Base-by-base conservation (phyloP, 2,888 invertebrate genomes). In the Drosophila leonis region DNA sequence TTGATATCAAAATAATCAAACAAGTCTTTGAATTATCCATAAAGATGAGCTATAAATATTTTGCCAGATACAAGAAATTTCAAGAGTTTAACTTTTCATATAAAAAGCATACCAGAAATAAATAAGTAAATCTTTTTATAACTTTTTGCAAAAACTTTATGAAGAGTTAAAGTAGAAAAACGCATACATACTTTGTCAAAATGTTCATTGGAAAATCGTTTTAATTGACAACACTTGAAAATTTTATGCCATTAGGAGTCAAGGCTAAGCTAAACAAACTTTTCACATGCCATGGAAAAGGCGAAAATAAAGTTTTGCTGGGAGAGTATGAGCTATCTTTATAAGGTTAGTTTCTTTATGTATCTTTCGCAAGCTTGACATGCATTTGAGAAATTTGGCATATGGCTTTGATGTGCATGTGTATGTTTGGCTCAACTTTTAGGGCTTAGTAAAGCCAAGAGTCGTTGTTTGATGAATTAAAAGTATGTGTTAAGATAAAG, bases 1-100 rank as follows among this genome's bases (percentile, higher is more conserved):
- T 70, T 67, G 46, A 69, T 81, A 67, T 54, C 51, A 44, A 57
- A 65, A 75, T 82, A 78, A 87, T 78, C 79, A 60, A 61, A 61
- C 33, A 42, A 63, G 24, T 66, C 65, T 54, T 64, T 64, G 66
- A 60, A 48, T 64, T n/a, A 29, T 46, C 52, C 24, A 62, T n/a
- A 31, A 39, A 51, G 67, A 66, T 52, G 31, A 24, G 44, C 44
- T 31, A 18, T 31, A 39, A 65, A 67, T 37, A 52, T 18, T 51
- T 41, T 41, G 41, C 29, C 35, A n/a, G 57, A 41, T 69, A 49
- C 24, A 20, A n/a, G 4, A 20, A 65, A 51, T 35, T 35, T 37
- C 15, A n/a, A 9, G 35, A 37, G 29, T 10, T 51, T 5, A 44
- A 20, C 31, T 49, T 15, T 56, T 55, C 33, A 13, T 12, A 18